Conservation (phyloP, 2,797 vertebrate genomes). For the Emydoidea blandingii region DNA sequence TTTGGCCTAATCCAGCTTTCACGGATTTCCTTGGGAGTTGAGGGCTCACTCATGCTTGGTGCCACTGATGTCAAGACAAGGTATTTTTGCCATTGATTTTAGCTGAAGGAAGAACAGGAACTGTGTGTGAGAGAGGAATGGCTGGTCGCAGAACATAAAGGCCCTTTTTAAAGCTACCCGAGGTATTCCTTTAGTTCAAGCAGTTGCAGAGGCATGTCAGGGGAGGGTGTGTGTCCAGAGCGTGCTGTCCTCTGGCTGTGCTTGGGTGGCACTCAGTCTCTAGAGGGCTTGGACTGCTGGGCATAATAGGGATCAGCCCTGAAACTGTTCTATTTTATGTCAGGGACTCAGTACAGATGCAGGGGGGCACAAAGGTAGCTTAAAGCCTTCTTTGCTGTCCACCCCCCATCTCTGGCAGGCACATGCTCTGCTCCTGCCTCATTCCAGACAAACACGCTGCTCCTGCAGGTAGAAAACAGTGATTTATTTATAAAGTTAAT, state of each 20-base stretch:
- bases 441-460: neutral
- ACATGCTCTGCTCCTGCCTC: neutral
- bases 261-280: neutral
- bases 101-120: neutral
- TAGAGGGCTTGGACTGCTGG: neutral
- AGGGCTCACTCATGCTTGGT: neutral
- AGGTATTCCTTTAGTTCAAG: neutral
- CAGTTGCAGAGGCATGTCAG: neutral
- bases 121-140: neutral
- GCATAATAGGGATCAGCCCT: neutral
- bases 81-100: neutral
- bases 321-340: neutral
- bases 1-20: neutral
- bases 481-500: neutral
- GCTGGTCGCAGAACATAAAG: neutral
- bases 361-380: neutral
- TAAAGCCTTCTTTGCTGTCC: neutral
- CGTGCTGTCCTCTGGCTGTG: neutral
- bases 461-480: neutral
- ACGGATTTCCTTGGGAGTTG: neutral
- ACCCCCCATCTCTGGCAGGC: neutral
- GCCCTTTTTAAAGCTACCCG: neutral
- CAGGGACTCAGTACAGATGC: neutral
- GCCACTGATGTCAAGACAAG: neutral
- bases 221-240: neutral